These are phyloP conservation scores for Brachionus angularis DNA, from an alignment of 1,140 invertebrate species.

Conservation along the genomic window DNA sequence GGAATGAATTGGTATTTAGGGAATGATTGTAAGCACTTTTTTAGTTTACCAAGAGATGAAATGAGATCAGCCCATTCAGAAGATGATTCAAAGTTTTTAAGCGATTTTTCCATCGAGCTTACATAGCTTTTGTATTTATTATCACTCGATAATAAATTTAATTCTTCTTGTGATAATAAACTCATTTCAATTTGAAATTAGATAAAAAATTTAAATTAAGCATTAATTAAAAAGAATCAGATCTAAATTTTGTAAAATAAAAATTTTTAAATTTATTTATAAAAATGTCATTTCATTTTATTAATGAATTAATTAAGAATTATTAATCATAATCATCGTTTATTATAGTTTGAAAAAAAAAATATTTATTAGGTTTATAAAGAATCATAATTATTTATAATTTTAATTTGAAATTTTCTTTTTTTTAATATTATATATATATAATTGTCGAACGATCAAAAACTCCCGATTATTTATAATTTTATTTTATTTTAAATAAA, in stretches of 20 bases:
- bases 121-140: constrained; percentile 72
- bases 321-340: neutral
- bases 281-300: too few relatives aligned
- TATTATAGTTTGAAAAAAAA: neutral
- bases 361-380: neutral
- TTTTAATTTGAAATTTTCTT: too few relatives aligned
- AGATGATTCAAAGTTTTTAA: constrained; percentile 86
- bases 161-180: constrained; percentile 13
- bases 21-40: constrained; percentile 66
- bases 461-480: too few relatives aligned
- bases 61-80: constrained; percentile 94
- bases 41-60: constrained; percentile 81
- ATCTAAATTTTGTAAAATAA: neutral
- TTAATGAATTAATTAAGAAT: neutral
- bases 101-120: constrained; percentile 76
- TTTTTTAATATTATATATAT: too few relatives aligned
- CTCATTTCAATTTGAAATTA: constrained; percentile 25
- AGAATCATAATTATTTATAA: too few relatives aligned
- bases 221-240: neutral
- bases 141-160: constrained; percentile 30
- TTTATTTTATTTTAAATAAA: too few relatives aligned
- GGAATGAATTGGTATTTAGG: constrained; percentile 82
- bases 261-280: neutral
- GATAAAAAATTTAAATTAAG: neutral
- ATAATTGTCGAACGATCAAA: too few relatives aligned